These are phyloP conservation scores for Oryzias sinensis DNA, from an alignment of 2,797 vertebrate genomes.

Conservation along the genomic window DNA sequence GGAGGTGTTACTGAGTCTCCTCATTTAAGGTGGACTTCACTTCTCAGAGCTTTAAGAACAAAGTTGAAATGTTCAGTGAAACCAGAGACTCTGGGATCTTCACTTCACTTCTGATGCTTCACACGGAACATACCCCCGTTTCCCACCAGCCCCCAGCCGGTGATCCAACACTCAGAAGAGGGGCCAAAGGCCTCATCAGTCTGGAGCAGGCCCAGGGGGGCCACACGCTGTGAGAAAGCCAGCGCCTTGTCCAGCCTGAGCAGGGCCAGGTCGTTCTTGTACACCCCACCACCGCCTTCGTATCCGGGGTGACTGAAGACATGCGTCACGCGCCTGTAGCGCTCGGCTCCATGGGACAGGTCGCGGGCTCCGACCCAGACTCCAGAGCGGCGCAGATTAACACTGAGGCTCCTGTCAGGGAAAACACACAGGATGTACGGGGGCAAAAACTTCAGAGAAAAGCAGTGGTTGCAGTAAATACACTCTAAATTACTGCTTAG, in stretches of 20 bases:
- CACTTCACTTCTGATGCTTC: too few relatives aligned
- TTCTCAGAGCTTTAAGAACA: too few relatives aligned
- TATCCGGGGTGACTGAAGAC: rapidly evolving
- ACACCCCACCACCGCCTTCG: rapidly evolving
- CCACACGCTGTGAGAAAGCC: rapidly evolving
- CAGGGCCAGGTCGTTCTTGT: constrained; percentile 30
- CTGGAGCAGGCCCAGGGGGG: background rate
- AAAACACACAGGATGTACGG: background rate
- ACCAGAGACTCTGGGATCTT: too few relatives aligned
- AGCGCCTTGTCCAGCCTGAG: constrained; percentile 7
- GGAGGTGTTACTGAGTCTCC: too few relatives aligned
- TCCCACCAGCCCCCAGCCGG: constrained; percentile 29
- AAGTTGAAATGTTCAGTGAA: too few relatives aligned
- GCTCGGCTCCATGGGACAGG: rapidly evolving
- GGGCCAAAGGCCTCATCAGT: rapidly evolving
- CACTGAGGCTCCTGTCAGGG: rapidly evolving
- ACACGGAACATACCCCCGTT: constrained; percentile 6
- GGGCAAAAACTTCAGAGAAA: too few relatives aligned
- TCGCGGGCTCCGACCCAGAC: background rate
- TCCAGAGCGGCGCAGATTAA: rapidly evolving
- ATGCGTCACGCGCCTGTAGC: rapidly evolving
- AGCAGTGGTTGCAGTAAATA: too few relatives aligned
- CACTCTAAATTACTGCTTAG: too few relatives aligned
- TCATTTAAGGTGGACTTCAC: too few relatives aligned
- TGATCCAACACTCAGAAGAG: constrained; percentile 43